Evolutionary conservation across 2,113 vertebrate species (phyloP).

Genomic region (Pygoscelis antarcticus): DNA sequence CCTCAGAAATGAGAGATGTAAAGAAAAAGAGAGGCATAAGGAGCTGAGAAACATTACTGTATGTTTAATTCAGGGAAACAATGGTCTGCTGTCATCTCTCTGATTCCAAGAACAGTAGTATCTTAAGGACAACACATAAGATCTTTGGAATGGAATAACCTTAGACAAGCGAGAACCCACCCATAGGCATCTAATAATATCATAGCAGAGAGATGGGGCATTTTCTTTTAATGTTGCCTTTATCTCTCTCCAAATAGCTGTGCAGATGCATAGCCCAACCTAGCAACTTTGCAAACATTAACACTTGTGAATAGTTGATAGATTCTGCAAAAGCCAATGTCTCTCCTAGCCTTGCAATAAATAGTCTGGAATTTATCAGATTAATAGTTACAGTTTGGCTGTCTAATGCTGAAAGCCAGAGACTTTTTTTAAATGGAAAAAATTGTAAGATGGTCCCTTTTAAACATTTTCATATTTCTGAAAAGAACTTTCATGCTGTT

Average conservation of each 20-base stretch:
- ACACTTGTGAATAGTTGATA: constrained; percentile 4
- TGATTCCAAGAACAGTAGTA: neutral
- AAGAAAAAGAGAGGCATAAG: neutral
- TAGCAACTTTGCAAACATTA: neutral
- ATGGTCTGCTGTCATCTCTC: neutral
- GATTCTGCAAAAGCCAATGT: neutral
- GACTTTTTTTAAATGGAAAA: neutral
- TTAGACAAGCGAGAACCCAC: neutral
- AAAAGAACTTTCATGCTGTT: neutral
- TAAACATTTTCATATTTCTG: neutral
- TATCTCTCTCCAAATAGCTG: constrained; percentile 12
- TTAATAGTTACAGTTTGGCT: neutral
- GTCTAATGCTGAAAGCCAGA: neutral
- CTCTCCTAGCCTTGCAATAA: neutral
- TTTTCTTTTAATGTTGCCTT: neutral
- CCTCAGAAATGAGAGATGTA: neutral
- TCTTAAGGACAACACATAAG: neutral
- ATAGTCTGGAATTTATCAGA: neutral
- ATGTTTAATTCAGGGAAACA: neutral
- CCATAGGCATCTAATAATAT: constrained; percentile 6
- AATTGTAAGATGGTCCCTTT: neutral
- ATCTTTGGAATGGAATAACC: neutral
- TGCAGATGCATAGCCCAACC: neutral
- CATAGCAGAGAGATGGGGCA: neutral
- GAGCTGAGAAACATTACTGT: neutral